Percentiles rank a stretch among this genome's conserved stretches.
phyloP scores from a whole-genome alignment of 2,113 vertebrate species.

The Eubucco bourcierii region DNA sequence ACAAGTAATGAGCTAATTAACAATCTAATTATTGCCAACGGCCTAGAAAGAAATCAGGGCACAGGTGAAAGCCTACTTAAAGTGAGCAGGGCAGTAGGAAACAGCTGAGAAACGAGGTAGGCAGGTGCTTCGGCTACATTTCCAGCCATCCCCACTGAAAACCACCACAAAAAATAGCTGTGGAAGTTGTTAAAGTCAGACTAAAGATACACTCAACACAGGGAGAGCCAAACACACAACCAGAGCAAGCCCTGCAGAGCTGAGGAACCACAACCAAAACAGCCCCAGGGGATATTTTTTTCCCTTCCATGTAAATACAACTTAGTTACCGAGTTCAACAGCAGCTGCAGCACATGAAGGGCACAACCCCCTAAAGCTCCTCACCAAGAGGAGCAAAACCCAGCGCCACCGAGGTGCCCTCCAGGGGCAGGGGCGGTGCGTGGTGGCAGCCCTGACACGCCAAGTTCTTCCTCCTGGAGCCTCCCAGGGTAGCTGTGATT shows the following conservation, averaged over 20 bases:
- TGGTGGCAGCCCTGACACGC: neutral
- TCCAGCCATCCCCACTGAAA: neutral
- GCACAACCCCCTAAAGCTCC: neutral
- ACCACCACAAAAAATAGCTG: neutral
- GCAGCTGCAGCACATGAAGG: neutral
- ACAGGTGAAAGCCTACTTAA: conserved; percentile 59
- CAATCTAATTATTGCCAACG: conserved; percentile 48
- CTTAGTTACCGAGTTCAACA: neutral
- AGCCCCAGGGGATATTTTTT: neutral
- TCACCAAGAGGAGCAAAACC: accelerated
- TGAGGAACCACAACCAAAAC: neutral
- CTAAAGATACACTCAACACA: neutral
- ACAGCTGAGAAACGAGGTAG: neutral
- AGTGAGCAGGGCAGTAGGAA: neutral
- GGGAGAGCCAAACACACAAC: neutral
- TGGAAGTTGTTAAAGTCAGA: neutral
- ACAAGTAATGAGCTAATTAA: conserved; percentile 67
- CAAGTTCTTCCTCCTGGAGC: neutral
- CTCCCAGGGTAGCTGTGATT: neutral
- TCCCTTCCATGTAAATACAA: accelerated
- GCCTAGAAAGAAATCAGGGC: conserved; percentile 62
- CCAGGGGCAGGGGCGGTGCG: accelerated
- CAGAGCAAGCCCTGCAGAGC: neutral
- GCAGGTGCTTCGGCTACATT: neutral
- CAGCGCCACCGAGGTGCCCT: accelerated